Percentiles rank a stretch among this genome's conserved stretches.
Conservation (phyloP, 2,888 invertebrate genomes). For the Phaedon cochleariae region DNA sequence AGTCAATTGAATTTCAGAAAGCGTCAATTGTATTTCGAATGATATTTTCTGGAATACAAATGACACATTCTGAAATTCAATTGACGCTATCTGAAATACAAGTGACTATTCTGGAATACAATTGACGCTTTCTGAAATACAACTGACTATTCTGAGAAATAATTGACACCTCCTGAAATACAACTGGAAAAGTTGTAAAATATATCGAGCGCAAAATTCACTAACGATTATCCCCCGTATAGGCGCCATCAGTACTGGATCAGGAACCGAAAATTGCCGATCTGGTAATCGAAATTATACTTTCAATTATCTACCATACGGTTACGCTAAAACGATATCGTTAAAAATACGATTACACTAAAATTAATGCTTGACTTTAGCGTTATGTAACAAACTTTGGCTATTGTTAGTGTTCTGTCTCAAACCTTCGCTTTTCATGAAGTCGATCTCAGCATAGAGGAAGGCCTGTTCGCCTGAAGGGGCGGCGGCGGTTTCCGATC, state of each 20-base stretch:
- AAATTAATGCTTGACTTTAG: constrained; percentile 52
- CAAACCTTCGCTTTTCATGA: constrained; percentile 70
- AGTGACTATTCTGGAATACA: no score
- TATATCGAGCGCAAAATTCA: no score
- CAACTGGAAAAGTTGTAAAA: no score
- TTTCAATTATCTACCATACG: not conserved
- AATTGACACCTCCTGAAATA: no score
- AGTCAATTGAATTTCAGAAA: no score
- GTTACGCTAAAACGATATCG: not conserved
- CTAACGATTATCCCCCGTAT: no score
- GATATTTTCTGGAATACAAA: no score
- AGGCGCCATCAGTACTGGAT: not conserved
- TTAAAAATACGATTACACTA: not conserved
- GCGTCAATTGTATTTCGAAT: no score
- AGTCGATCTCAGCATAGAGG: constrained; percentile 84
- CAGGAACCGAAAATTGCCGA: not conserved
- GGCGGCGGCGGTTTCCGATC: not conserved
- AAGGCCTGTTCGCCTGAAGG: constrained; percentile 60
- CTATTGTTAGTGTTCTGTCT: constrained; percentile 37
- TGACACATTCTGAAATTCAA: no score
- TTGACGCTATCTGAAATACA: no score
- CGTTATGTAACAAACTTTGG: constrained; percentile 43
- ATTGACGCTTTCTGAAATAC: no score
- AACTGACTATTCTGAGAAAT: no score
- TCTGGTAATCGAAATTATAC: not conserved